These are phyloP conservation scores for Drosophila gunungcola DNA, from an alignment of 1,140 invertebrate species.

Conservation along the genomic window DNA sequence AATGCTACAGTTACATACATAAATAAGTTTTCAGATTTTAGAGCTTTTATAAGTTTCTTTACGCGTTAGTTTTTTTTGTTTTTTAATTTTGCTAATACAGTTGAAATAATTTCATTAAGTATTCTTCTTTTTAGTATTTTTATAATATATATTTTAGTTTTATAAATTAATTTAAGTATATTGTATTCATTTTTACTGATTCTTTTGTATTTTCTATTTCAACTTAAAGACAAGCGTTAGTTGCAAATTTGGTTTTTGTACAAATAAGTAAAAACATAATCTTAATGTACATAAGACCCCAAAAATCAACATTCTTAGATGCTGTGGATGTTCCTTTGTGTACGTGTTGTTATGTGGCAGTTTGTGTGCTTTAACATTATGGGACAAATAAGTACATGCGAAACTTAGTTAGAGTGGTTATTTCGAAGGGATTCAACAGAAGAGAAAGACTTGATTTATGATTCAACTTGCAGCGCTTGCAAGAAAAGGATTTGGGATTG, in stretches of 20 bases:
- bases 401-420: constrained; percentile 10
- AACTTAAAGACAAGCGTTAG: constrained; percentile 77
- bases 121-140: constrained; percentile 48
- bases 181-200: constrained; percentile 28
- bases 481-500: constrained; percentile 24
- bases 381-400: constrained; percentile 59
- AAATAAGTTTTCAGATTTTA: constrained; percentile 61
- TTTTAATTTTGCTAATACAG: constrained; percentile 75
- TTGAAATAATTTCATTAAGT: constrained; percentile 74
- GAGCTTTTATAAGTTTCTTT: constrained; percentile 49
- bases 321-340: constrained; percentile 1
- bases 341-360: constrained; percentile 66
- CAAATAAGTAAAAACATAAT: constrained; percentile 62
- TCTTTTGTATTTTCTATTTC: constrained; percentile 21
- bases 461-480: constrained; percentile 37
- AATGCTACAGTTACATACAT: constrained; percentile 73
- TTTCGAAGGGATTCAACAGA: constrained; percentile 1
- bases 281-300: constrained; percentile 48
- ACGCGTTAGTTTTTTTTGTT: constrained; percentile 32
- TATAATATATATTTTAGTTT: constrained; percentile 48
- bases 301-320: constrained; percentile 25
- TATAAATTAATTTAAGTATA: constrained; percentile 54
- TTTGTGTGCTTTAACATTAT: constrained; percentile 67
- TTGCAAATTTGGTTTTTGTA: constrained; percentile 75
- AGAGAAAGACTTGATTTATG: constrained; percentile 29